These are phyloP conservation scores for Tipula helvola DNA, from an alignment of 2,888 invertebrate species.

Conservation along the genomic window DNA sequence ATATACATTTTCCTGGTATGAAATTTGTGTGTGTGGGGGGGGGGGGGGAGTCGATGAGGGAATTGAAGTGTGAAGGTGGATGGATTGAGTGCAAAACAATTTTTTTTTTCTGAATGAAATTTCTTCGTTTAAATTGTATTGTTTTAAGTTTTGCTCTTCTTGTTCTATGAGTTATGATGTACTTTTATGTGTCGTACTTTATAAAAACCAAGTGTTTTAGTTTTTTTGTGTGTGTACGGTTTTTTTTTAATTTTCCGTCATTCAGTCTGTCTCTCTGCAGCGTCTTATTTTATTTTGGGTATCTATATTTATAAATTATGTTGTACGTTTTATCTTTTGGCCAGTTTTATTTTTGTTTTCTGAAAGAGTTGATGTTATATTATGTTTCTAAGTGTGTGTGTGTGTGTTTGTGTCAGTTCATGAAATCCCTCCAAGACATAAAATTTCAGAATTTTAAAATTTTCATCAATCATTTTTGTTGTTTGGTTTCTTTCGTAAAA, in stretches of 20 bases:
- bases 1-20: neutral
- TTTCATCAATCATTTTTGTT: neutral
- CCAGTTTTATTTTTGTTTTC: neutral
- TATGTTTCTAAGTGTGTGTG: neutral
- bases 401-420: neutral
- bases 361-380: neutral
- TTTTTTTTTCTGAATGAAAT: neutral
- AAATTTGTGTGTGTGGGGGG: neutral
- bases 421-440: neutral
- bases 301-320: neutral
- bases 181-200: neutral
- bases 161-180: neutral
- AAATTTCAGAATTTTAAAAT: neutral
- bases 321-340: neutral
- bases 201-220: neutral
- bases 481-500: neutral
- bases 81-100: neutral
- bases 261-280: neutral
- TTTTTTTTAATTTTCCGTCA: neutral
- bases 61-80: neutral
- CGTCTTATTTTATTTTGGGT: neutral
- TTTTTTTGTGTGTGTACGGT: neutral
- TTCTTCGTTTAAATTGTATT: neutral
- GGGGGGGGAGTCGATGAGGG: neutral
- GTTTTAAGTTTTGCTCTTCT: neutral